These are phyloP conservation scores for Psilopsiagon aymara DNA, from an alignment of 2,113 vertebrate species.

Conservation along the genomic window DNA sequence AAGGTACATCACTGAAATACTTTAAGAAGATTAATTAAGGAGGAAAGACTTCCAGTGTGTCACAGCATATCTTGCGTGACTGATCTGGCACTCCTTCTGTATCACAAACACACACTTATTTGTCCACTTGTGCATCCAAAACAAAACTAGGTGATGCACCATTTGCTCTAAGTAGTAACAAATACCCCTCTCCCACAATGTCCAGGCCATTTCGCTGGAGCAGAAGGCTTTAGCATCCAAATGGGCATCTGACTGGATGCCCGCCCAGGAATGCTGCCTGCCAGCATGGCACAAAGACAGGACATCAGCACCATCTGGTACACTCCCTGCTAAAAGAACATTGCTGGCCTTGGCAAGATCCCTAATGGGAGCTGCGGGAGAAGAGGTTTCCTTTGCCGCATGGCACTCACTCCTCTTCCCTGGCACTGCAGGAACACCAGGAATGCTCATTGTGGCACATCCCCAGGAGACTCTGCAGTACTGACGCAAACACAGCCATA, in stretches of 20 bases:
- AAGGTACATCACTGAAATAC: background rate
- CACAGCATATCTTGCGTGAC: background rate
- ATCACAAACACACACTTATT: background rate
- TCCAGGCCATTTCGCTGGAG: background rate
- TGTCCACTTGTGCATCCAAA: background rate
- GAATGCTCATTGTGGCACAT: background rate
- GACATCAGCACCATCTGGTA: background rate
- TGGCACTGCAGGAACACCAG: rapidly evolving
- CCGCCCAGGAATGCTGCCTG: background rate
- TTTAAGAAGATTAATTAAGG: background rate
- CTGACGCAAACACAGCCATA: background rate
- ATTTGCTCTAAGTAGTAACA: background rate
- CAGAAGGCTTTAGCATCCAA: background rate
- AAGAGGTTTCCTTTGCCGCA: background rate
- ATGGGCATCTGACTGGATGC: background rate
- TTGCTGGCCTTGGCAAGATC: background rate
- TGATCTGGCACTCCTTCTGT: background rate
- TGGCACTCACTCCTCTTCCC: rapidly evolving
- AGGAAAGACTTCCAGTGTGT: background rate
- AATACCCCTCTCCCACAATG: background rate
- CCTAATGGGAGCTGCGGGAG: background rate
- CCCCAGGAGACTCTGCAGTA: background rate
- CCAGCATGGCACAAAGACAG: background rate
- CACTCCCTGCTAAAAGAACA: background rate
- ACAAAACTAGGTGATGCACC: background rate